Conservation (phyloP, 2,888 invertebrate species). For the Clistopyga incitator region DNA sequence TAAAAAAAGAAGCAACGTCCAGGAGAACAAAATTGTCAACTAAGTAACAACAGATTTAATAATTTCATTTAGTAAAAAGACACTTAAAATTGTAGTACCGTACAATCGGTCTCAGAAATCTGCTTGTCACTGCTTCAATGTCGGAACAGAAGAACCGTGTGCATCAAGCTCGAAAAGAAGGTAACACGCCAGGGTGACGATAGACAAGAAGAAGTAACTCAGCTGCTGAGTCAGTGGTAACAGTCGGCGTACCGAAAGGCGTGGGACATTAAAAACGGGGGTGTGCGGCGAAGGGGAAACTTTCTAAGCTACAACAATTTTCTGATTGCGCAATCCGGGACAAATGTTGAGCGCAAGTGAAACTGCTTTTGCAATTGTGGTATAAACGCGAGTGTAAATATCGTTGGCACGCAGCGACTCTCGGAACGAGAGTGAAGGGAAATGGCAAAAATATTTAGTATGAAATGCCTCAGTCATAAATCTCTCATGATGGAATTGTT, state of each 20-base stretch:
- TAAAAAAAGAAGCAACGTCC: too few relatives aligned
- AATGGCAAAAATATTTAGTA: slow-evolving; percentile 30
- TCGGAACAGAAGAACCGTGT: slow-evolving; percentile 14
- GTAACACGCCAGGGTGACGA: slow-evolving; percentile 74
- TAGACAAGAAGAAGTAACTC: slow-evolving; percentile 55
- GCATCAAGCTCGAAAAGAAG: slow-evolving; percentile 37
- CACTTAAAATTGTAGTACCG: slow-evolving; percentile 19
- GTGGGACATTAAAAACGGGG: slow-evolving; percentile 70
- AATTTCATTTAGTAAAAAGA: background rate
- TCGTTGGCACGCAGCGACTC: slow-evolving; percentile 4
- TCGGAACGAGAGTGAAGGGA: slow-evolving; percentile 29
- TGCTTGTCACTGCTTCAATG: background rate
- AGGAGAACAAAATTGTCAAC: background rate
- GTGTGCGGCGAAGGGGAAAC: slow-evolving; percentile 74
- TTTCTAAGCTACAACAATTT: slow-evolving; percentile 80
- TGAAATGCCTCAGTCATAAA: slow-evolving; percentile 26
- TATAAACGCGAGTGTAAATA: slow-evolving; percentile 20
- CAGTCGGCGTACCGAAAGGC: background rate
- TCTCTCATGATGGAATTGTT: slow-evolving; percentile 25
- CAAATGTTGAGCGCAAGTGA: slow-evolving; percentile 74
- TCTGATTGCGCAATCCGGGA: slow-evolving; percentile 75
- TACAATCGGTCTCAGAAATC: slow-evolving; percentile 33
- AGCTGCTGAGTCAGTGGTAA: background rate
- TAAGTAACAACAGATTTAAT: background rate
- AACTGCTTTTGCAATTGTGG: slow-evolving; percentile 75